phyloP scores from a whole-genome alignment of 2,888 invertebrate genomes.

The Eristalis intricaria region DNA sequence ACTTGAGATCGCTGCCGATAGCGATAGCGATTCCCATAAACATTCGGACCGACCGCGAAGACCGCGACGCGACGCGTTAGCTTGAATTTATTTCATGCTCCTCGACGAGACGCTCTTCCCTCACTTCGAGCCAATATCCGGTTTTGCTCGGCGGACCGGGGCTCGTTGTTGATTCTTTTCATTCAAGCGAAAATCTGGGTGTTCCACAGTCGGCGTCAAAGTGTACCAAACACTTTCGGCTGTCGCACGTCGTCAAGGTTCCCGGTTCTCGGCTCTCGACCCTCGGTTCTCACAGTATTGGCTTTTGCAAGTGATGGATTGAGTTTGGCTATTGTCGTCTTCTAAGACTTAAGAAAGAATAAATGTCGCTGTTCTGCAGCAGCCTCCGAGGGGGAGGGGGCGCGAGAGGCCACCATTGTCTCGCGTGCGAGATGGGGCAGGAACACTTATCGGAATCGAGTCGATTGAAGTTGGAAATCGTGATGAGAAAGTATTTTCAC shows the following conservation, averaged over 20 bases:
- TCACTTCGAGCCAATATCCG: constrained; percentile 49
- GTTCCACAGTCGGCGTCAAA: constrained; percentile 46
- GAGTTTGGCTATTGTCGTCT: constrained; percentile 7
- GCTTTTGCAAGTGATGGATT: constrained; percentile 52
- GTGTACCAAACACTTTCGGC: constrained; percentile 35
- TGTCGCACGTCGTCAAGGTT: constrained; percentile 35
- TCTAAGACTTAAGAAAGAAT: constrained; percentile 19
- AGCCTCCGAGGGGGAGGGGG: neutral
- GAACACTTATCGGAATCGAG: constrained; percentile 34
- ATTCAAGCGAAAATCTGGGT: constrained; percentile 36
- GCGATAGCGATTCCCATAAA: constrained; percentile 57
- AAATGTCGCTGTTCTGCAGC: constrained; percentile 10
- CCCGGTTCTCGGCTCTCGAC: neutral
- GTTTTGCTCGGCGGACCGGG: constrained; percentile 11
- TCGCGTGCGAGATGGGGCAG: constrained; percentile 8
- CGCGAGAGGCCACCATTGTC: neutral
- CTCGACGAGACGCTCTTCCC: constrained; percentile 4
- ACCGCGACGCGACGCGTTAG: constrained; percentile 8
- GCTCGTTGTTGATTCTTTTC: constrained; percentile 33
- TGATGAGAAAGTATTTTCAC: constrained; percentile 68
- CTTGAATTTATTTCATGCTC: constrained; percentile 49
- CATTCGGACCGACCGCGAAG: constrained; percentile 27
- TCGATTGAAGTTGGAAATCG: constrained; percentile 51
- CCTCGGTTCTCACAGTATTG: constrained; percentile 14
- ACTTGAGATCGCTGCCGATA: constrained; percentile 53